Conservation (phyloP, 2,888 invertebrate species). For the Tryphoninae sp. region DNA sequence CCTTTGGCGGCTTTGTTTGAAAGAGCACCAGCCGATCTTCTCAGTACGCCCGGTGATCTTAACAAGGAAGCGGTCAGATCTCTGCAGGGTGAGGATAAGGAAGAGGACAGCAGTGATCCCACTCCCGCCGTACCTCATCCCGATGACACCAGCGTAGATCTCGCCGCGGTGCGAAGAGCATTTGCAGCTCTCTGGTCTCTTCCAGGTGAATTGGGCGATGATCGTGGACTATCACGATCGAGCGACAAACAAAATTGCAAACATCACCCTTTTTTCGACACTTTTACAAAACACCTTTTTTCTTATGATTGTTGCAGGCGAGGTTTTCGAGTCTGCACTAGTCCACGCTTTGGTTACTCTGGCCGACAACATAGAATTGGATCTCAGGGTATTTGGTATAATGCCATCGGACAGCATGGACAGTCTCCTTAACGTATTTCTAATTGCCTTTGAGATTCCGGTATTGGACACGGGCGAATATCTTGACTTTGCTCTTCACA, state of each 20-base stretch:
- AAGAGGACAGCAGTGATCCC: conserved; percentile 88
- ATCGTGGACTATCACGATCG: not conserved
- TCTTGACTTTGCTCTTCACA: conserved; percentile 91
- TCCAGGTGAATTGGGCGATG: conserved; percentile 70
- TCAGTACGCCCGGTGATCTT: conserved; percentile 82
- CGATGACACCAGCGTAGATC: conserved; percentile 84
- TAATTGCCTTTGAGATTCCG: conserved; percentile 91
- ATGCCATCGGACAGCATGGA: conserved; percentile 83
- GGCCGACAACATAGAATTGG: conserved; percentile 88
- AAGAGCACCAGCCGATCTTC: conserved; percentile 81
- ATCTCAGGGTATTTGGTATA: conserved; percentile 85
- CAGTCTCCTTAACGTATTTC: conserved; percentile 84
- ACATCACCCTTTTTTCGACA: not conserved
- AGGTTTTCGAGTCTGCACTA: conserved; percentile 85
- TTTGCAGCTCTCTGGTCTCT: conserved; percentile 83
- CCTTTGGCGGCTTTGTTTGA: conserved; percentile 83
- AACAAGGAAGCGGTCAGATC: conserved; percentile 89
- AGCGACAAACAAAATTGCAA: conserved; percentile 10
- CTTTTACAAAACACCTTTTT: conserved; percentile 68
- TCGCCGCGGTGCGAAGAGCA: conserved; percentile 87
- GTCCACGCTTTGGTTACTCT: conserved; percentile 89
- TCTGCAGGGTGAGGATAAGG: conserved; percentile 92
- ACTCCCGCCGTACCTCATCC: conserved; percentile 77
- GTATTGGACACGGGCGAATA: conserved; percentile 89
- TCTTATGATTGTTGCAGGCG: conserved; percentile 71